Conservation (phyloP, 2,888 invertebrate species). For the Andrena fulva region DNA sequence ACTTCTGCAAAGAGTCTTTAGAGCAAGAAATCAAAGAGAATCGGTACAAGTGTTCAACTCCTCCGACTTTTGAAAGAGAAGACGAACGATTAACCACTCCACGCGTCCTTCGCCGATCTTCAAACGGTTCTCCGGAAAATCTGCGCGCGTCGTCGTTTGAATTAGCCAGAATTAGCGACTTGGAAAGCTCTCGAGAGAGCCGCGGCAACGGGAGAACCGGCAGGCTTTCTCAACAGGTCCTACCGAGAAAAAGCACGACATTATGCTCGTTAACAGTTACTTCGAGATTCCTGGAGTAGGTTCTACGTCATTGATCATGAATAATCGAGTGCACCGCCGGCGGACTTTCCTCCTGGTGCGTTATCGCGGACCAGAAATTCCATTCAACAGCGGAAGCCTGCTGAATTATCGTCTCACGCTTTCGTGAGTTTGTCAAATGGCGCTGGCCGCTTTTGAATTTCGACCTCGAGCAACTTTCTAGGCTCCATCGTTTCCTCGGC, state of each 20-base stretch:
- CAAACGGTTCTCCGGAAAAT: neutral
- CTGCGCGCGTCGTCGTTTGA: neutral
- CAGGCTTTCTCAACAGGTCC: neutral
- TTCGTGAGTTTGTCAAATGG: conserved; percentile 26
- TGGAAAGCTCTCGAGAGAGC: neutral
- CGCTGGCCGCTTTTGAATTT: neutral
- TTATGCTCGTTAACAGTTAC: conserved; percentile 36
- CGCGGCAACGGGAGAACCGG: conserved; percentile 3
- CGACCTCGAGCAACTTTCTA: neutral
- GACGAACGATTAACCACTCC: neutral
- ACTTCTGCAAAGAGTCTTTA: neutral
- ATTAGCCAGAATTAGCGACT: neutral
- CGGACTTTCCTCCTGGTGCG: conserved; percentile 20
- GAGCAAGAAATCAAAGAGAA: neutral
- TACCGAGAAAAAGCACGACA: neutral
- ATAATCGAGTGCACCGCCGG: conserved; percentile 40
- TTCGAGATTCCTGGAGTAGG: conserved; percentile 16
- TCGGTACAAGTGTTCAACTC: too few species aligned
- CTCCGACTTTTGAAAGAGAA: too few species aligned
- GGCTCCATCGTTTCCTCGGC: neutral
- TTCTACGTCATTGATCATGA: conserved; percentile 33
- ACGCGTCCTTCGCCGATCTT: neutral
- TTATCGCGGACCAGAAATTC: conserved; percentile 18
- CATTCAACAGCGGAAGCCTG: neutral
- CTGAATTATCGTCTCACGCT: conserved; percentile 19